Evolutionary conservation across 2,113 vertebrate species (phyloP), one percentile per base, ranked within the genome.

Genomic region (Glareola pratincola): DNA sequence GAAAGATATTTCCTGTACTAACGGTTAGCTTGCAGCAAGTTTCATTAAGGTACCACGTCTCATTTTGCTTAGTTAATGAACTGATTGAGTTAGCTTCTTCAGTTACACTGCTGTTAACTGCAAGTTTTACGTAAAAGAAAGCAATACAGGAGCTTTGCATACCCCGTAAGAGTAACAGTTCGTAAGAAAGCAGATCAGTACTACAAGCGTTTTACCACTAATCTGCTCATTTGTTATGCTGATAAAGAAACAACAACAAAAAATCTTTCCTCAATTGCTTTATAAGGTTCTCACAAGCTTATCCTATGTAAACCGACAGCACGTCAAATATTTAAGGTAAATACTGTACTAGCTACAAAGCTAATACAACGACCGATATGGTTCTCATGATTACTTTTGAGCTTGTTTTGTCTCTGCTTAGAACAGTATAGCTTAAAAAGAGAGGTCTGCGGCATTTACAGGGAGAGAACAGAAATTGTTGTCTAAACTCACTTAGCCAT

Each of bases 61-160:
- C 80, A 89, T 96, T 97, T 94, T 97, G 77, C 94, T 91, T 91
- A 60, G 67, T 93, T 96, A 95, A 96, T 88, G 94, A 92, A 76
- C 85, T 94, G 96, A 86, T 96, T 64, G 93, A 92, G 56, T 90
- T 57, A 80, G 86, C 48, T 88, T 97, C 75, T 94, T 97, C 76
- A 74, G 80, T 88, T 83, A 81, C 26, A 53, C 20, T 67, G 69
- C 68, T 80, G 69, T 84, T 90, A 95, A 96, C 90, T 84, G 63
- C 43, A 94, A 77, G 82, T 76, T 85, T 83, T 82, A 79, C 88
- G 91, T 53, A 48, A 80, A 53, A n/a, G 9, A 39, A 81, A 96
- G 92, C 71, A 92, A 81, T 24, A 83, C 34, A 85, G 80, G 86
- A 85, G 34, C 47, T 94, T 86, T 39, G 43, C 9, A 41, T 24